Evolutionary conservation across 2,113 vertebrate species (phyloP).

Genomic region (Naja naja): DNA sequence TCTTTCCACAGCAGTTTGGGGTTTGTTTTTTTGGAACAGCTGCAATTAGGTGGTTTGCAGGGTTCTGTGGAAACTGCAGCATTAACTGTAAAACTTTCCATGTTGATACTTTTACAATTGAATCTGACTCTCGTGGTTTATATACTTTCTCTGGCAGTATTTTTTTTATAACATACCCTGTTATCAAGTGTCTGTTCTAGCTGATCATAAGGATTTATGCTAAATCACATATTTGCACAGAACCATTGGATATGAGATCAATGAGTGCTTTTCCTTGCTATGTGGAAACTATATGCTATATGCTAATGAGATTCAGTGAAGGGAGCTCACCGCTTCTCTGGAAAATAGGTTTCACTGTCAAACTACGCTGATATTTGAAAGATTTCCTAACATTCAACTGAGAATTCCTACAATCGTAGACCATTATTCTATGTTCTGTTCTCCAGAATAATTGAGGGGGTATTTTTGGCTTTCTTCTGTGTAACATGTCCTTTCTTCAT

Average conservation of each 20-base stretch:
- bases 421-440: background rate
- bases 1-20: too few species aligned
- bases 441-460: background rate
- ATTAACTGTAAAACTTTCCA: slow-evolving; percentile 6
- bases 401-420: background rate
- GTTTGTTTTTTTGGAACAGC: too few species aligned
- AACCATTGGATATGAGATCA: background rate
- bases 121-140: background rate
- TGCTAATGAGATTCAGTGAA: background rate
- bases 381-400: background rate
- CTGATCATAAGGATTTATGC: background rate
- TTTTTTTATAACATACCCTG: background rate
- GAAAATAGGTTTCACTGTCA: background rate
- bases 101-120: background rate
- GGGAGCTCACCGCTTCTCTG: background rate
- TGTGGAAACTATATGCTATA: background rate
- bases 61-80: slow-evolving; percentile 41
- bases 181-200: background rate
- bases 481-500: background rate
- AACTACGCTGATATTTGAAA: background rate
- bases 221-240: background rate
- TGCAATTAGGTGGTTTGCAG: background rate
- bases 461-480: background rate
- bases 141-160: background rate
- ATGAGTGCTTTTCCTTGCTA: background rate